Percentiles rank a stretch among this genome's conserved stretches.
Evolutionary conservation across 2,888 invertebrate genomes (phyloP).

Genomic region (Rhimphoctona megacephalus): DNA sequence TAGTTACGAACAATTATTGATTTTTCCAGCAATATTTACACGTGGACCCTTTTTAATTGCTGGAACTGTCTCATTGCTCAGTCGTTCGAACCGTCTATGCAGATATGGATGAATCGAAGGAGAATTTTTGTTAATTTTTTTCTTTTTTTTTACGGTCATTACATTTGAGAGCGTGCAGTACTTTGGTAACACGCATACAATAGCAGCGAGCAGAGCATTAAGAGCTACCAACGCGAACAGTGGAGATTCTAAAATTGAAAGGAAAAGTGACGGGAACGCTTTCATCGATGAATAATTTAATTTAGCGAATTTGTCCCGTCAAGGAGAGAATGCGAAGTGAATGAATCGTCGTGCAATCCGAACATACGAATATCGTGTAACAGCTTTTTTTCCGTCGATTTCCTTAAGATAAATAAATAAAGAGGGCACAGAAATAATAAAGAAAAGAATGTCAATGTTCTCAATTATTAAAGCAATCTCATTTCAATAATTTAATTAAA

Average conservation of each 20-base stretch:
- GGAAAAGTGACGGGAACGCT: constrained; percentile 57
- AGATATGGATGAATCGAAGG: neutral
- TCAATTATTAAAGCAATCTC: neutral
- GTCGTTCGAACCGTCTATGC: neutral
- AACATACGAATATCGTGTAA: neutral
- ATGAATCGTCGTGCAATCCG: constrained; percentile 24
- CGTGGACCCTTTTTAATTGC: neutral
- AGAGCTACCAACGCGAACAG: constrained; percentile 2
- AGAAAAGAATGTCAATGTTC: neutral
- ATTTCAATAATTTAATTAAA: neutral
- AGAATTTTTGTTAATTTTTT: neutral
- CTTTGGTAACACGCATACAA: constrained; percentile 32
- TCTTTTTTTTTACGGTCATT: constrained; percentile 30
- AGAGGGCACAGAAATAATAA: neutral
- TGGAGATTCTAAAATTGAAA: constrained; percentile 20
- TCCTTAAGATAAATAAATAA: neutral
- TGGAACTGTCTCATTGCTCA: neutral
- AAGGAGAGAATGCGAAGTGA: constrained; percentile 34
- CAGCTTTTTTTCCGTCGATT: neutral
- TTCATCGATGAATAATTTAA: constrained; percentile 63
- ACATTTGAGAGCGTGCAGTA: constrained; percentile 31
- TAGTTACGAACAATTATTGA: neutral
- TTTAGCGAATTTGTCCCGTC: constrained; percentile 53
- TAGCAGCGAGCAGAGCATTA: constrained; percentile 1
- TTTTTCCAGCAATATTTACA: neutral